Evolutionary conservation across 92 coral and sea anemone genomes (phyloP), one percentile per base, ranked within the genome.

Genomic region (Plumapathes pennacea): DNA sequence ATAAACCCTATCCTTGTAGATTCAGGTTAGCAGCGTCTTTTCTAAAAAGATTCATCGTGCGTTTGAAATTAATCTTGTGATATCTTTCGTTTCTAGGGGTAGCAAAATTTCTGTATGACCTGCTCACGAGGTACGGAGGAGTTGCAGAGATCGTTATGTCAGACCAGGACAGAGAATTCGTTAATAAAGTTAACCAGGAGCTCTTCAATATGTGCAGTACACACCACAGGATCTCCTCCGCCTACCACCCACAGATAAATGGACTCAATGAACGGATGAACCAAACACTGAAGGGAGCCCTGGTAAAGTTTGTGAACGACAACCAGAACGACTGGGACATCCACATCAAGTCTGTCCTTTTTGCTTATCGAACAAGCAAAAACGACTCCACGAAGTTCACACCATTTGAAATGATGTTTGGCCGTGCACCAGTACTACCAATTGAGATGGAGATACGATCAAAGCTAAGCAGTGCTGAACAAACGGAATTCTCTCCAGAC

Each of bases 251-350:
- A 4, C 84, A 68, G 63, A 48, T 77, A 30, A 77, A 77, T 69
- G 78, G 72, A 40, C 55, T 77, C 7, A 67, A 76, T 40, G 83
- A 67, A 40, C 28, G 76, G 31, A 77, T 77, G 78, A 77, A 60
- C 54, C 84, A 77, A 54, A 78, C 72, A 10, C 66, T 78, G 21
- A 78, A 62, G 32, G 33, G 54, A 29, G 69, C 85, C 53, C 38
- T 78, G 49, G 72, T 69, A 48, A 69, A 78, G 70, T 69, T 60
- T 38, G 72, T 78, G 2, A 69, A 69, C 49, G 73, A 52, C 23
- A 78, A 78, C 53, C 85, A 78, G 32, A 32, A 69, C 50, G 72
- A 78, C 60, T 78, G 78, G 85, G 78, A 70, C 62, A 73, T 70
- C 17, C 85, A 69, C 62, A n/a, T 78, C 54, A 69, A 69, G 65